Percentiles rank a stretch among this genome's conserved stretches.
Evolutionary conservation across 2,888 invertebrate species (phyloP).

Genomic region (Chrysolina americana): DNA sequence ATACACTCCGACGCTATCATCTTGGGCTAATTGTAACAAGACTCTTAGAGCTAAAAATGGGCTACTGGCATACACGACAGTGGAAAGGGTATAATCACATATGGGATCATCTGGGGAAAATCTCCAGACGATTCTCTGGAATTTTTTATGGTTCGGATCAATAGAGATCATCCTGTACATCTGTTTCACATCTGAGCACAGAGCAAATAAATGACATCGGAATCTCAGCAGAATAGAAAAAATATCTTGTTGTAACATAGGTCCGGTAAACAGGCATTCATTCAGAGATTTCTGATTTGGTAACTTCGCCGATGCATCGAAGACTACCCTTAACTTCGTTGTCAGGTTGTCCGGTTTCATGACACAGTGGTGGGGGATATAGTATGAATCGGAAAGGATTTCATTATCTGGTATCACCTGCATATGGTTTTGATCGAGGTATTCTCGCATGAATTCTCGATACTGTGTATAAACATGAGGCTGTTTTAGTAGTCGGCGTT

Average conservation of each 20-base stretch:
- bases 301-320: slow-evolving; percentile 23
- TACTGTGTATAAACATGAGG: no score
- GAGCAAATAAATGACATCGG: not conserved
- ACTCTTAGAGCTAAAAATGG: slow-evolving; percentile 24
- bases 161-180: slow-evolving; percentile 32
- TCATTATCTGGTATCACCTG: no score
- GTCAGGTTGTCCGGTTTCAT: no score
- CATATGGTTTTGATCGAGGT: no score
- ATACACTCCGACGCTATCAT: slow-evolving; percentile 22
- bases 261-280: slow-evolving; percentile 29
- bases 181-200: slow-evolving; percentile 32
- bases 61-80: slow-evolving; percentile 13
- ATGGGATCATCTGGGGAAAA: not conserved
- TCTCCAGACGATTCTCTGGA: not conserved
- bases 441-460: no score
- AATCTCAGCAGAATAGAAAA: slow-evolving; percentile 27
- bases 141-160: not conserved
- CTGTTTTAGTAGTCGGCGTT: no score
- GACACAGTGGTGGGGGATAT: no score
- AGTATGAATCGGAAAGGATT: no score
- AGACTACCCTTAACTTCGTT: slow-evolving; percentile 31
- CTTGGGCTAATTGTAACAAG: slow-evolving; percentile 12
- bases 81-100: not conserved
- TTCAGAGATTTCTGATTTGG: slow-evolving; percentile 20
- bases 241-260: slow-evolving; percentile 30